Evolutionary conservation across 2,113 vertebrate genomes (phyloP), one percentile per base, ranked within the genome.

Genomic region (Blennius ocellaris): DNA sequence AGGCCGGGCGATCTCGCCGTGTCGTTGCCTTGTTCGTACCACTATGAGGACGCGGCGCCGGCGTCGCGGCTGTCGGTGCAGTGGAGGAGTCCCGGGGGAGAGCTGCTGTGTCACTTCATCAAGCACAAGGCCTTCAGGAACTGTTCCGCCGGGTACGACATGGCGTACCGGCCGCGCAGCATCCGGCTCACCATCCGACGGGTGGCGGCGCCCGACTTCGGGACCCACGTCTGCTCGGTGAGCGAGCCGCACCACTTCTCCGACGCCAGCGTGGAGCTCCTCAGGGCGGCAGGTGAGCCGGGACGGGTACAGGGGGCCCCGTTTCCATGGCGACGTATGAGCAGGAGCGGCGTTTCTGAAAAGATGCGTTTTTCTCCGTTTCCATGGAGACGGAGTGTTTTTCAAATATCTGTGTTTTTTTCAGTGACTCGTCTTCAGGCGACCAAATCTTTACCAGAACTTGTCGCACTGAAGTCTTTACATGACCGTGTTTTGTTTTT

Each of bases 71-170:
- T 94, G 39, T 94, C 94, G 0, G 64, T 94, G 1, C 94, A 94
- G 77, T 94, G 94, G 94, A 85, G 79, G 72, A 87, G 87, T 16
- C 94, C 94, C 0, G 7, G 12, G 37, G 86, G 87, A 6, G 38
- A 73, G 49, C 84, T 94, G 55, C 87, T 94, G 49, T 94, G 94
- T 62, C 92, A 94, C 81, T 91, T 87, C 81, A 93, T 94, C 86
- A 94, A 94, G 58, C 94, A 94, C 71, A 94, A 90, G 47, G 8
- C 4, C 1, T 94, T 91, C 81, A 83, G 54, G 76, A 94, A 94
- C 92, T 94, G 94, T 84, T 88, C 75, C 0, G 5, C 11, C 0
- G 93, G 93, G 6, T 94, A 94, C 76, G 0, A 47, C 48, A 74
- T 93, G 66, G 58, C 21, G 54, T 93, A 94, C 84, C 50, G 8